Evolutionary conservation across 2,113 vertebrate species (phyloP), one percentile per base, ranked within the genome.

Genomic region (Cyprinodon tularosa): DNA sequence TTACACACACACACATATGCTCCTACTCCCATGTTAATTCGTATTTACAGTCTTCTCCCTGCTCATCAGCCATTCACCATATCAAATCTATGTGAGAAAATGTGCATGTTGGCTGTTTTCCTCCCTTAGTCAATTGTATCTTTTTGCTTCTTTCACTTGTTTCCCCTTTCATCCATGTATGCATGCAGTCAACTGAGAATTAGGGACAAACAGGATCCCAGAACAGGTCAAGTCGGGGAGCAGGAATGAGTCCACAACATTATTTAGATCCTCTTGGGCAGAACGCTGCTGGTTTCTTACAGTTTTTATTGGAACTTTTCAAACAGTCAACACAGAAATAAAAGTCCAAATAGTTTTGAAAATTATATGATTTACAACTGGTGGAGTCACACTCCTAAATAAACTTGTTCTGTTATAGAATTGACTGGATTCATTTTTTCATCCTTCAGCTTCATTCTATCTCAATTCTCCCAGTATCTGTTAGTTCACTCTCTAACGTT

Each of bases 71-170:
- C 88, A 93, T 93, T 94, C 79, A 94, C 76, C 14, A 82, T 80
- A 79, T 91, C 86, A 91, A 90, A 92, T 86, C 75, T 90, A 45
- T 78, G 88, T 86, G 88, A 75, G 87, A 88, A 77, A 93, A 93
- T 89, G 69, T 89, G 92, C 92, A 92, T 92, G 85, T 88, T 79
- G 67, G 92, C 92, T 90, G 82, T 93, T 82, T 93, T 92, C 82
- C 77, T 72, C 66, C 77, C 82, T 81, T 82, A 83, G 88, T 72
- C 77, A 86, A 84, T 80, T 80, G 75, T 86, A 37, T 84, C 72
- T 78, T 45, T 68, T 74, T 48, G n/a, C 85, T 85, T 77, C 69
- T 81, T 84, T 81, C 81, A 83, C 81, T 74, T 84, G 80, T 72
- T 81, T 12, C 70, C 75, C 53, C 60, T 48, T 76, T 89, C 80